phyloP scores from a whole-genome alignment of 2,888 invertebrate genomes.

The Synergus laeviventris region DNA sequence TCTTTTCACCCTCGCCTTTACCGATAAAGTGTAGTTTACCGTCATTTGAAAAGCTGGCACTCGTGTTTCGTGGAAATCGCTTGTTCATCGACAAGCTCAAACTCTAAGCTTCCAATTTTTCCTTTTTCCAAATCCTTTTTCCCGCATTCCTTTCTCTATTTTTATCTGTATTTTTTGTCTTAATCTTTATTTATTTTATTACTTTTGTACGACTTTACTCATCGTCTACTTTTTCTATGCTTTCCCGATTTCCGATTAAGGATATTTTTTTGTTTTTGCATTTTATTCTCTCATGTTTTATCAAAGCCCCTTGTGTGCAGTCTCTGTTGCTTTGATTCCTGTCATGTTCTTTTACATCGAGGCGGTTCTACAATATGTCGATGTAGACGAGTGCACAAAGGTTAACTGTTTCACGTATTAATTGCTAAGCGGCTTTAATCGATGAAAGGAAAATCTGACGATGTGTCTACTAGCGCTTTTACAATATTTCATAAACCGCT shows the following conservation, averaged over 20 bases:
- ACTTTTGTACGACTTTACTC: conserved; percentile 11
- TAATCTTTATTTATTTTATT: conserved; percentile 36
- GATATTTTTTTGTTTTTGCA: background rate
- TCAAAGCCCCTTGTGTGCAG: background rate
- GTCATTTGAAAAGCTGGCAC: conserved; percentile 52
- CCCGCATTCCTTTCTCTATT: conserved; percentile 18
- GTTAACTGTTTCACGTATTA: conserved; percentile 14
- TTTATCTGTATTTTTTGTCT: background rate
- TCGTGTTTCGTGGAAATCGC: conserved; percentile 52
- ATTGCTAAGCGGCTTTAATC: conserved; percentile 19
- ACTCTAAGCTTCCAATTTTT: conserved; percentile 47
- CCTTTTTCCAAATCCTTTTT: conserved; percentile 41
- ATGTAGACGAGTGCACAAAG: conserved; percentile 7
- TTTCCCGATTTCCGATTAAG: background rate
- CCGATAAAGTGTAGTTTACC: conserved; percentile 48
- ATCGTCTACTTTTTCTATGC: background rate
- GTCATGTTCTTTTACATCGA: conserved; percentile 13
- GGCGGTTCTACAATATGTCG: background rate
- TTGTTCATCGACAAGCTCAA: conserved; percentile 51
- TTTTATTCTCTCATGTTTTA: background rate
- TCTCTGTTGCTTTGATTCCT: conserved; percentile 13
- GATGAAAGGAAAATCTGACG: conserved; percentile 10
- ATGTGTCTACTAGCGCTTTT: background rate
- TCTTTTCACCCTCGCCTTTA: conserved; percentile 41
- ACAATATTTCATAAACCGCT: conserved; percentile 6